phyloP scores from a whole-genome alignment of 2,113 vertebrate species.

The Hucho hucho region DNA sequence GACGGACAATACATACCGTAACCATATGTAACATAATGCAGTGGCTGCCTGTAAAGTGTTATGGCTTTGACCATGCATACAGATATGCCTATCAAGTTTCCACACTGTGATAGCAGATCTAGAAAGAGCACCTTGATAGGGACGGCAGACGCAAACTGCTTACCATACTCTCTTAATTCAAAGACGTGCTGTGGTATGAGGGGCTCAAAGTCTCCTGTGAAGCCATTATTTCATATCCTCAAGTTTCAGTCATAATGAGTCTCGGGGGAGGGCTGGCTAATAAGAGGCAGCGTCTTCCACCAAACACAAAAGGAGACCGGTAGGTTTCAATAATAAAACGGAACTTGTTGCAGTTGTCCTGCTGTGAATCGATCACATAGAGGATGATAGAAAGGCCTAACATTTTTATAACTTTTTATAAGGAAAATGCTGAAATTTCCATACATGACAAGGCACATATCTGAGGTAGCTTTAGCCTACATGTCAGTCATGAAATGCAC shows the following conservation, averaged over 20 bases:
- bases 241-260: slow-evolving; percentile 56
- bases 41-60: background rate
- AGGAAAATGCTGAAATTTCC: background rate
- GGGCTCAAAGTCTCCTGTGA: slow-evolving; percentile 43
- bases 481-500: background rate
- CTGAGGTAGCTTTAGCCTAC: background rate
- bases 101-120: slow-evolving; percentile 5
- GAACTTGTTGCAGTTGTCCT: slow-evolving; percentile 32
- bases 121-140: background rate
- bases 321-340: slow-evolving; percentile 26
- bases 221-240: slow-evolving; percentile 62
- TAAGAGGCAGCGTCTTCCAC: slow-evolving; percentile 23
- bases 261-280: slow-evolving; percentile 32
- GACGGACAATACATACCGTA: too few species aligned
- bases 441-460: background rate
- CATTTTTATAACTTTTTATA: too few species aligned
- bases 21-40: too few species aligned
- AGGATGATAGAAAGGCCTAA: background rate
- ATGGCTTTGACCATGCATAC: slow-evolving; percentile 18
- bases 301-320: slow-evolving; percentile 36
- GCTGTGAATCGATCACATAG: slow-evolving; percentile 26
- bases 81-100: slow-evolving; percentile 27
- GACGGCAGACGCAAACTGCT: background rate
- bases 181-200: slow-evolving; percentile 26
- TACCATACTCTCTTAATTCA: slow-evolving; percentile 23